These are phyloP conservation scores for Antechinus flavipes DNA, from an alignment of 2,113 vertebrate genomes.

Conservation along the genomic window DNA sequence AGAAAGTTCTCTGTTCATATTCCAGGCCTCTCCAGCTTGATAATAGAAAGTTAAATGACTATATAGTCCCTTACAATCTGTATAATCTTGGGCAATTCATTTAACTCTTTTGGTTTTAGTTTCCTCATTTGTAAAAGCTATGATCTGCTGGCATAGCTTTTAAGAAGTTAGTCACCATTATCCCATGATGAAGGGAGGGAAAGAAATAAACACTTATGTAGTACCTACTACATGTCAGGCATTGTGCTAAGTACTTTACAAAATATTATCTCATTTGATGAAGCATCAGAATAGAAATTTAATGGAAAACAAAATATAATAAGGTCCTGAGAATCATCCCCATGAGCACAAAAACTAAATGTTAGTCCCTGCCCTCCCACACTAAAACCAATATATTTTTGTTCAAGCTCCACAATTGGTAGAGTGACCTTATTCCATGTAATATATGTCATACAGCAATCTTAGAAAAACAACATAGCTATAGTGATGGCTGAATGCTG, in stretches of 20 bases:
- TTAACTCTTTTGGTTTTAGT: not conserved
- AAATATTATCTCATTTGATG: not conserved
- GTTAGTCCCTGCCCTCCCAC: not conserved
- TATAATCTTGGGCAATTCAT: not conserved
- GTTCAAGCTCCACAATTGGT: not conserved
- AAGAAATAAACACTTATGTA: not conserved
- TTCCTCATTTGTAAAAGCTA: not conserved
- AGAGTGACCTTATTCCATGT: not conserved
- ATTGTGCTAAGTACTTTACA: not conserved
- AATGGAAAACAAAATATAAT: not conserved
- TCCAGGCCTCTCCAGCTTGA: not conserved
- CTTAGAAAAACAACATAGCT: not conserved
- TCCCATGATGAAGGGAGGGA: not conserved
- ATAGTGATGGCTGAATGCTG: not conserved
- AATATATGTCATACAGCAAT: not conserved
- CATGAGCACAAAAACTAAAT: not conserved
- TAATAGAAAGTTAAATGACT: not conserved
- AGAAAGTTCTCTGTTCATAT: not conserved
- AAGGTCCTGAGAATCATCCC: not conserved
- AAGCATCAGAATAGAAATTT: not conserved
- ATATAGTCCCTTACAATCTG: not conserved
- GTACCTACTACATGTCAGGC: not conserved
- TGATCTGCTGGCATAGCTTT: not conserved
- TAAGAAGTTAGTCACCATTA: not conserved
- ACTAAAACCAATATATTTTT: not conserved